phyloP scores from a whole-genome alignment of 2,888 invertebrate genomes.

The Lepidocyrtinus sp. region DNA sequence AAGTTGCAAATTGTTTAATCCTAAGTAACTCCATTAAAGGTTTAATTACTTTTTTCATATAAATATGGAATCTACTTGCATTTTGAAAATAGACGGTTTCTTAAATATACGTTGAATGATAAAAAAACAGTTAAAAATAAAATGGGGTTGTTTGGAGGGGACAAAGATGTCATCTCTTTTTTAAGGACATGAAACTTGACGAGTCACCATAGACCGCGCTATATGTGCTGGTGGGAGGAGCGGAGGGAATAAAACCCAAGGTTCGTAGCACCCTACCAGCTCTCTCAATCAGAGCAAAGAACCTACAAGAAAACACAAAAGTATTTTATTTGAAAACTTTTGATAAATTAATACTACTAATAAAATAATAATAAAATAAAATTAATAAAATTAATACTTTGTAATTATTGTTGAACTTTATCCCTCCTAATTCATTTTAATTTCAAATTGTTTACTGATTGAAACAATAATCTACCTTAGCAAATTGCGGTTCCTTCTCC shows the following conservation, averaged over 20 bases:
- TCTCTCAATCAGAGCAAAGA: constrained; percentile 80
- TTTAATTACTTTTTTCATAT: too few species aligned
- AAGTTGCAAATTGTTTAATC: too few species aligned
- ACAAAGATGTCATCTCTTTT: constrained; percentile 57
- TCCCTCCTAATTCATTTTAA: too few species aligned
- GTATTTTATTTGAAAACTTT: too few species aligned
- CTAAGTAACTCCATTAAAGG: too few species aligned
- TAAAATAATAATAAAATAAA: neutral
- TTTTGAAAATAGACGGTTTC: too few species aligned
- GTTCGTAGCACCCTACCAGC: constrained; percentile 81
- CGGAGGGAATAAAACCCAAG: constrained; percentile 78
- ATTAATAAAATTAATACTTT: neutral
- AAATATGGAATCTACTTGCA: too few species aligned
- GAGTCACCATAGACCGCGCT: constrained; percentile 29
- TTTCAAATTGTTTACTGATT: neutral
- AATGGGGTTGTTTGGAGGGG: too few species aligned
- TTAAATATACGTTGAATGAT: too few species aligned
- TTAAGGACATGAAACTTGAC: constrained; percentile 22
- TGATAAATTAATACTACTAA: too few species aligned
- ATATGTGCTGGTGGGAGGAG: constrained; percentile 38
- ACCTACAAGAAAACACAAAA: too few species aligned
- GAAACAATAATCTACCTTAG: constrained; percentile 60
- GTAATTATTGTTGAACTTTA: neutral
- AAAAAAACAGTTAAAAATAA: too few species aligned
- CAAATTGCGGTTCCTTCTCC: constrained; percentile 82